phyloP scores from a whole-genome alignment of 1,140 invertebrate genomes.

The Tyrophagus putrescentiae region DNA sequence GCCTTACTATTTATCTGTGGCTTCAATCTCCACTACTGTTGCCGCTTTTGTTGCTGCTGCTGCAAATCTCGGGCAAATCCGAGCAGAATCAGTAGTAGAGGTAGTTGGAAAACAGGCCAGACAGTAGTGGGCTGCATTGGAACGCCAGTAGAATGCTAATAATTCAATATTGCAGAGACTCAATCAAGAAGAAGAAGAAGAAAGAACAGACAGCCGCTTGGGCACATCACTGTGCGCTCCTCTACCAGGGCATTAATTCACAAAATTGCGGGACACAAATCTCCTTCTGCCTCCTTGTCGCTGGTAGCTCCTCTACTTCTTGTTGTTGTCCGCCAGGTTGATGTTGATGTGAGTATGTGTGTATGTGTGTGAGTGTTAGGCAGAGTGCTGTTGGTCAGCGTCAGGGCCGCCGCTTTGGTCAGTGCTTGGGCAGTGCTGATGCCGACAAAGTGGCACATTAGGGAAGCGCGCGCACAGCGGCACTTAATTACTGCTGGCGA shows the following conservation, averaged over 20 bases:
- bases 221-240: neutral
- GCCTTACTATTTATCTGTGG: too few relatives aligned
- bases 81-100: neutral
- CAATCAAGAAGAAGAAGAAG: too few relatives aligned
- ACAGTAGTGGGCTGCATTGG: neutral
- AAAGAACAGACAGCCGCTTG: too few relatives aligned
- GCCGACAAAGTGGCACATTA: neutral
- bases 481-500: slow-evolving; percentile 9
- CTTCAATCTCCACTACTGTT: too few relatives aligned
- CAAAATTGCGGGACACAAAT: neutral
- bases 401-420: too few relatives aligned
- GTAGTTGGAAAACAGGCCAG: neutral
- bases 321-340: too few relatives aligned
- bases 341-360: too few relatives aligned
- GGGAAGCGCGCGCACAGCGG: neutral
- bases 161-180: slow-evolving; percentile 4
- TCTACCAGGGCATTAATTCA: neutral
- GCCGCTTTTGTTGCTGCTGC: too few relatives aligned
- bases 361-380: too few relatives aligned
- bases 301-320: too few relatives aligned
- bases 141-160: slow-evolving; percentile 4
- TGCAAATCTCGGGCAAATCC: slow-evolving; percentile 1
- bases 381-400: too few relatives aligned
- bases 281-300: too few relatives aligned
- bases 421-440: neutral